phyloP scores from a whole-genome alignment of 2,113 vertebrate genomes.

The Progne subis region DNA sequence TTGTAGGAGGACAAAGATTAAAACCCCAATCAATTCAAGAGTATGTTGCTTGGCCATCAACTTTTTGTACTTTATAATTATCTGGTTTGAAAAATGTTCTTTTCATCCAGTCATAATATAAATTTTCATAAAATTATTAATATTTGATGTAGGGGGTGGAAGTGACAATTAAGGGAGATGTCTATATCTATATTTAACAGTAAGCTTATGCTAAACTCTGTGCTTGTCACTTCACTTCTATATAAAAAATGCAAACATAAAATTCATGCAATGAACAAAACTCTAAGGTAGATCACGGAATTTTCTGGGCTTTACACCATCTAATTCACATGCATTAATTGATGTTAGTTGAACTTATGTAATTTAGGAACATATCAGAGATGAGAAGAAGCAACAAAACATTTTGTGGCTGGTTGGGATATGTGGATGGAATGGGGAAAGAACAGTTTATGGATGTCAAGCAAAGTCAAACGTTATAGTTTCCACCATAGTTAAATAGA shows the following conservation, averaged over 20 bases:
- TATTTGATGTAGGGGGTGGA: neutral
- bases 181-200: neutral
- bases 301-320: neutral
- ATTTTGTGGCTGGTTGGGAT: neutral
- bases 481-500: neutral
- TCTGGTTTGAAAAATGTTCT: neutral
- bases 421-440: fast-evolving
- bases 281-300: neutral
- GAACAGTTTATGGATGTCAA: neutral
- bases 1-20: neutral
- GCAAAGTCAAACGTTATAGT: neutral
- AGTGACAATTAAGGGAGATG: neutral
- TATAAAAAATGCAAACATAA: neutral
- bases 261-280: neutral
- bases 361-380: neutral
- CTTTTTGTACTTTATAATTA: neutral
- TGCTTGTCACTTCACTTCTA: neutral
- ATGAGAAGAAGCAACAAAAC: neutral
- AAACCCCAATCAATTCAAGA: neutral
- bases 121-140: neutral
- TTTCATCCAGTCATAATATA: neutral
- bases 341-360: neutral
- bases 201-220: neutral
- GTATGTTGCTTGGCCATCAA: neutral
- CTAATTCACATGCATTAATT: neutral